Evolutionary conservation across 2,888 invertebrate genomes (phyloP).

Genomic region (Tenthredo livida): DNA sequence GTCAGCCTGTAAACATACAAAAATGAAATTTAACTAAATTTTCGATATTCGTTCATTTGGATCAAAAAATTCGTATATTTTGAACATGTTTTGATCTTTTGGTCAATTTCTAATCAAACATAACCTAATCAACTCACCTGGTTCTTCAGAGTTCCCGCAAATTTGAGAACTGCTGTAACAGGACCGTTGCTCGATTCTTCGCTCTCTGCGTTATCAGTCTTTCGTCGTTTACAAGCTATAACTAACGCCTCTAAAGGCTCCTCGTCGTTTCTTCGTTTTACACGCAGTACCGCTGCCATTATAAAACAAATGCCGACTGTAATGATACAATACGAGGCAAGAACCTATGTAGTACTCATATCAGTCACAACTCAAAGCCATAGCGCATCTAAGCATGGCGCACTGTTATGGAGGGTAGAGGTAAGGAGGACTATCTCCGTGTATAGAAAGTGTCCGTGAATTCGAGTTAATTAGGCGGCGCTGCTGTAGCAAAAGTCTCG

Average conservation of each 20-base stretch:
- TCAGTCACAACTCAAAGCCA: too few relatives aligned
- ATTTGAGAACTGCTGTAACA: conserved; percentile 83
- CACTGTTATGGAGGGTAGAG: too few relatives aligned
- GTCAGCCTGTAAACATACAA: conserved; percentile 75
- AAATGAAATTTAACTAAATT: not conserved
- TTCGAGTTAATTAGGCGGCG: too few relatives aligned
- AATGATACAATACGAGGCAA: not conserved
- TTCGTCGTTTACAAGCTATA: conserved; percentile 85
- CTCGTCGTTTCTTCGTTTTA: conserved; percentile 86
- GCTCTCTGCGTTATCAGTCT: conserved; percentile 78
- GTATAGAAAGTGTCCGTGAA: too few relatives aligned
- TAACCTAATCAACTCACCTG: conserved; percentile 79
- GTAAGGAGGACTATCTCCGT: too few relatives aligned
- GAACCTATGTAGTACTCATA: too few relatives aligned
- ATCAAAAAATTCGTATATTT: too few relatives aligned
- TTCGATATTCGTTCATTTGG: too few relatives aligned
- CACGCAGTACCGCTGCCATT: conserved; percentile 85
- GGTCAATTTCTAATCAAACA: not conserved
- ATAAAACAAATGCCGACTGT: not conserved
- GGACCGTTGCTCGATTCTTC: conserved; percentile 76
- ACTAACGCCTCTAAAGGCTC: conserved; percentile 86
- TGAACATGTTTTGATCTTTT: too few relatives aligned
- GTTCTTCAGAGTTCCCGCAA: conserved; percentile 86
- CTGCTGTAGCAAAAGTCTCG: too few relatives aligned
- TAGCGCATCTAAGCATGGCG: too few relatives aligned